Evolutionary conservation across 2,113 vertebrate species (phyloP), one percentile per base, ranked within the genome.

Genomic region (Notiomystis cincta): DNA sequence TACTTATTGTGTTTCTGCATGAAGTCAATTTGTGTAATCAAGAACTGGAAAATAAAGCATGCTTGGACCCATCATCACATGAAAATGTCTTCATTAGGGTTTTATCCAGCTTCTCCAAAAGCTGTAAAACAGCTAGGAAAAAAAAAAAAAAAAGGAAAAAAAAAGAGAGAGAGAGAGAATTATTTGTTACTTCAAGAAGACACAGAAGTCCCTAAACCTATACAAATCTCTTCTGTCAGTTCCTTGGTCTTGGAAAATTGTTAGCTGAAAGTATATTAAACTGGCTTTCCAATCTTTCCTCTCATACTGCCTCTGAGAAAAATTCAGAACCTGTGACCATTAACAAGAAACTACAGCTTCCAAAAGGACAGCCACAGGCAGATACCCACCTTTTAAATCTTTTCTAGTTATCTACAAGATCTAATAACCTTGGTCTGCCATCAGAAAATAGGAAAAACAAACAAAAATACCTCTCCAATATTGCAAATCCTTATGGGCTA

Each of bases 101-200:
- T 98, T 96, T 79, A 97, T 90, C 58, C 87, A 95, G 88, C 77
- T 93, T 87, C 85, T 95, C 44, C 70, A 94, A 88, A 80, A 97
- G 66, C 77, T 96, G 91, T 93, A 91, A 96, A 97, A 94, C 50
- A 91, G 37, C 65, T 96, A 88, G 89, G 82, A 77, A 94, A 90
- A 61, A 47, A 95, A 13, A 22, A 37, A 35, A 18, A 40, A 23
- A 48, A 37, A 35, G 13, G 31, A 23, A 48, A 22, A 3, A 4
- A 69, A 64, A 95, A 17, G 16, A 44, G 23, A 44, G 15, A 42
- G 20, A 21, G 12, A 88, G 84, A 51, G 66, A 90, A 66, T 87
- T 95, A 96, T 79, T 93, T 87, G 37, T 86, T 97, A 83, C 92
- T 96, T 96, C 79, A 90, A 90, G 67, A 97, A 92, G 69, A 80